Conservation (phyloP, 23 tunicate genomes). For the Trididemnum nubilum region DNA sequence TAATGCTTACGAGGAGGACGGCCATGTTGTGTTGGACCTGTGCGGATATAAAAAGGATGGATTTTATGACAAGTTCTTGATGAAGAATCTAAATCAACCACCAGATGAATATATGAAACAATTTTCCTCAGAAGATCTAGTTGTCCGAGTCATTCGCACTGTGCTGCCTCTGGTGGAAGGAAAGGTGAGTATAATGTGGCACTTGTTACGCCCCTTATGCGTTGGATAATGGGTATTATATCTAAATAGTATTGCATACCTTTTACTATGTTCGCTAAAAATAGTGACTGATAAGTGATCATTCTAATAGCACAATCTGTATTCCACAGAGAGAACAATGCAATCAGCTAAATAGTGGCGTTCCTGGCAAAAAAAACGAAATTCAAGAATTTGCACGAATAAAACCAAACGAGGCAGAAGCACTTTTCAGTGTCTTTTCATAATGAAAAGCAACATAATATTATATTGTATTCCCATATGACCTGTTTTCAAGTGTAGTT, state of each 20-base stretch:
- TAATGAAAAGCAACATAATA: too few species aligned
- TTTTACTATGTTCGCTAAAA: background rate
- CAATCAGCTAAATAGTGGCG: too few species aligned
- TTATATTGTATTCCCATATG: too few species aligned
- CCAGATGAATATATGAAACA: constrained; percentile 50
- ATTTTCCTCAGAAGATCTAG: constrained; percentile 39
- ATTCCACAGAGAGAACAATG: too few species aligned
- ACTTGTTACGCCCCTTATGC: background rate
- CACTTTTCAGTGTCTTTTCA: too few species aligned
- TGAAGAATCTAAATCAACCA: constrained; percentile 47
- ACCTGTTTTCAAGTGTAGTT: too few species aligned
- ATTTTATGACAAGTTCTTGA: constrained; percentile 65
- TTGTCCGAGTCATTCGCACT: constrained; percentile 43
- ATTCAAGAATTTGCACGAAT: too few species aligned
- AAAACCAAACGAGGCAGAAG: too few species aligned
- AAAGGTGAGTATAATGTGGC: constrained; percentile 49
- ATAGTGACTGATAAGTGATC: too few species aligned
- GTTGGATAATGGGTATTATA: background rate
- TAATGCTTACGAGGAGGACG: constrained; percentile 86
- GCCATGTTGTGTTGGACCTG: constrained; percentile 69
- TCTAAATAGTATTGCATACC: too few species aligned
- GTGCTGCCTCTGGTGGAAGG: constrained; percentile 63
- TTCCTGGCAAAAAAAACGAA: too few species aligned
- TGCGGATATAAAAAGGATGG: constrained; percentile 57
- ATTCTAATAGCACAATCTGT: too few species aligned